Evolutionary conservation across 2,113 vertebrate species (phyloP).

Genomic region (Strix aluco): DNA sequence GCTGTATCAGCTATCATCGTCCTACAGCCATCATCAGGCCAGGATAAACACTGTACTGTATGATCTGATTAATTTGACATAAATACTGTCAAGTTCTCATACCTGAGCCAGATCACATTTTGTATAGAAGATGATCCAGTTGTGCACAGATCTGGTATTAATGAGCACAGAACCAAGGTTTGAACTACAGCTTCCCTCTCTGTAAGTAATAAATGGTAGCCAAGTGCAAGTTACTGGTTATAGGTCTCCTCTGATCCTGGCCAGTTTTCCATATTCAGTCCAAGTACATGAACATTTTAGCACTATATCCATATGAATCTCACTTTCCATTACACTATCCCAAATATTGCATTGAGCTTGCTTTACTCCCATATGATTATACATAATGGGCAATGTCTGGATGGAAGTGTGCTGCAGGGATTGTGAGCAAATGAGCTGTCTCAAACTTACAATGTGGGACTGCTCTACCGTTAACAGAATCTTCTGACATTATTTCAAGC

Average conservation of each 20-base stretch:
- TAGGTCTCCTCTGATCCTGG: background rate
- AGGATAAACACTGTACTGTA: slow-evolving; percentile 8
- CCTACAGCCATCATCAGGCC: background rate
- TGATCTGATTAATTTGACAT: slow-evolving; percentile 45
- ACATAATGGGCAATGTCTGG: slow-evolving; percentile 49
- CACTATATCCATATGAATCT: background rate
- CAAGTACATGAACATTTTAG: background rate
- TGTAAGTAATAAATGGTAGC: background rate
- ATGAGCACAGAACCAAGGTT: background rate
- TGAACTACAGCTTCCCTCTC: background rate
- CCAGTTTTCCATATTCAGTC: background rate
- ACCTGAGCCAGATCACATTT: background rate
- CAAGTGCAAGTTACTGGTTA: background rate
- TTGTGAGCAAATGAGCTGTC: slow-evolving; percentile 58
- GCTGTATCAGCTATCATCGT: slow-evolving; percentile 34
- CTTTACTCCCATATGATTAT: slow-evolving; percentile 41
- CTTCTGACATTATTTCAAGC: slow-evolving; percentile 50
- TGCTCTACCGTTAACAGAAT: slow-evolving; percentile 43
- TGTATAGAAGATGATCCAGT: background rate
- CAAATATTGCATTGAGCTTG: slow-evolving; percentile 29
- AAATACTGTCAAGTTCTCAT: slow-evolving; percentile 29
- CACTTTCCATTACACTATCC: background rate
- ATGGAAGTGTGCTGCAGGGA: slow-evolving; percentile 39
- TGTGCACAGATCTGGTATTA: background rate
- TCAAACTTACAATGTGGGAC: slow-evolving; percentile 38